Base-by-base conservation (phyloP, 2,113 vertebrate genomes). In the Gobiocypris rarus region DNA sequence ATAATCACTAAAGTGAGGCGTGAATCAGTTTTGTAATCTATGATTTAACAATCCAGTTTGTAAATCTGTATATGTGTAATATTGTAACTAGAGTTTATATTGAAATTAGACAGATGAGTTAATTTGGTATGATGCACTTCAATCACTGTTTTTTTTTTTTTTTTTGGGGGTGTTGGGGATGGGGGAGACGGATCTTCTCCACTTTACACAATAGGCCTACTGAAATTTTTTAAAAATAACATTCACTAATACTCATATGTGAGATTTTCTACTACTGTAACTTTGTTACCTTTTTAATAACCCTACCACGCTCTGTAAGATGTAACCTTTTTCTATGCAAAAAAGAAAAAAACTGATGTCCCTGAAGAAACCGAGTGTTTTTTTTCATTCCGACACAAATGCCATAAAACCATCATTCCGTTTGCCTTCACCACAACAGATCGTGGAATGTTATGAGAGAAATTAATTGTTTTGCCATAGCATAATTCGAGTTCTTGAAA, bases 271-370 rank as follows among this genome's bases (percentile, higher is more conserved):
- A 88, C 94, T 94, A 94, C 93, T 96, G 92, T 95, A 94, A 89
- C 75, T 85, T 83, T 82, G 83, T 71, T 88, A 58, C 50, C 82
- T 84, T 83, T 84, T 91, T 93, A 83, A 82, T 94, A 90, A 13
- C 89, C 92, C 89, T 83, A 86, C 48, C 91, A 92, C 93, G 90
- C 91, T 91, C 91, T 94, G 93, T 95, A 93, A 91, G 91, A 93
- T 96, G 95, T 96, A 96, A 96, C 93, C 90, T 87, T 94, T 95
- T 96, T 95, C 95, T 96, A 96, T 97, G 96, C 95, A 96, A 96
- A 95, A 83, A 56, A 79, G 38, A n/a, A 79, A 63, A 76, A 65
- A 92, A 88, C 95, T 93, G 90, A 92, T 95, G 92, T 94, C 92
- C 22, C 22, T 77, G 93, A 96, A 96, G 95, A 96, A 96, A 96